Evolutionary conservation across 1,140 invertebrate species (phyloP), one percentile per base, ranked within the genome.

Genomic region (Acyrthosiphon pisum): DNA sequence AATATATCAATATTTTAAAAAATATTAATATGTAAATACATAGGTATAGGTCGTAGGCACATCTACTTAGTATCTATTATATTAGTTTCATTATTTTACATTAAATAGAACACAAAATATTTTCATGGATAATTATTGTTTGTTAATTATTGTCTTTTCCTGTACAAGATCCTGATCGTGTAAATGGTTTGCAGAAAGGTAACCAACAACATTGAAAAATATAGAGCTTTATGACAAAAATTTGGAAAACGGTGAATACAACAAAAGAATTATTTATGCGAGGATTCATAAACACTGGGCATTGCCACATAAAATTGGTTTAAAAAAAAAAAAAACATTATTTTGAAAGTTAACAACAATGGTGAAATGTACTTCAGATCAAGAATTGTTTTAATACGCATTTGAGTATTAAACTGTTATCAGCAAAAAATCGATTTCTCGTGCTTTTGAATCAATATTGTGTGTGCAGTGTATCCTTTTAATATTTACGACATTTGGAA

Each of bases 221-320:
- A 60, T 48, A 76, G 35, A 91, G 76, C 44, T 91, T 81, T 81
- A 23, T 18, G 90, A 81, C 44, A n/a, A 91, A 91, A 91, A 91
- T 44, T 91, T 91, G 60, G 30, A 91, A 90, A 68, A 90, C 23
- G 8, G 37, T 14, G 23, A 68, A 81, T 46, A 68, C 35, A 91
- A 81, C 41, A 91, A 81, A 68, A 81, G 53, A 4, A 2, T 44
- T 41, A 60, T 90, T 90, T 90, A 90, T 56, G 53, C 4, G 89
- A 37, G 46, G 20, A 88, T 88, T 88, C 35, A 50, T 23, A 50
- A 48, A 50, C 6, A n/a, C 44, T 35, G 44, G 8, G 35, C 20
- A 22, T 53, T 22, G 20, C 50, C 20, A 53, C 50, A 88, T 26
- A 89, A 14, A 89, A 88, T 30, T 88, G 30, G 35, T 50, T 22